Evolutionary conservation across 2,888 invertebrate genomes (phyloP).

Genomic region (Brachyopa scutellaris): DNA sequence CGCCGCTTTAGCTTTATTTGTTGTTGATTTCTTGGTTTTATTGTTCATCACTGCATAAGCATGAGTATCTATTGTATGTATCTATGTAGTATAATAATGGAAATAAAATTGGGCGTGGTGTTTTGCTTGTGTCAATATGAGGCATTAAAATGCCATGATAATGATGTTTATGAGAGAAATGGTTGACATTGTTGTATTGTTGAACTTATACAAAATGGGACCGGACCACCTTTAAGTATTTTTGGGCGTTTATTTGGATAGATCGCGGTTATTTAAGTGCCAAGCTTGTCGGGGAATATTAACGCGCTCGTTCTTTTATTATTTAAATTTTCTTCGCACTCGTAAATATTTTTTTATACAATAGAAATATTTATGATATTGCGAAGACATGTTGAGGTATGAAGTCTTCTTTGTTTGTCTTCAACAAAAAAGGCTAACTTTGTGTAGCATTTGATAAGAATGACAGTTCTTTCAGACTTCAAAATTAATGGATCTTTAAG

Average conservation of each 20-base stretch:
- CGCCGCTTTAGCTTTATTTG: background rate
- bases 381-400: too few relatives aligned
- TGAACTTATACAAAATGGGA: slow-evolving; percentile 12
- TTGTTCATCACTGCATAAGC: slow-evolving; percentile 33
- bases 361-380: background rate
- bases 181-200: slow-evolving; percentile 19
- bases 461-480: too few relatives aligned
- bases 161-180: slow-evolving; percentile 49
- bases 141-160: slow-evolving; percentile 45
- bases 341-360: too few relatives aligned
- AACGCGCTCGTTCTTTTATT: background rate
- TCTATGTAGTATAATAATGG: slow-evolving; percentile 1
- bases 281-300: background rate
- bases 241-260: slow-evolving; percentile 9
- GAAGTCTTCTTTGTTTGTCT: too few relatives aligned
- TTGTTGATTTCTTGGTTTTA: slow-evolving; percentile 35
- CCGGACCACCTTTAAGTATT: slow-evolving; percentile 27
- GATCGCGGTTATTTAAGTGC: slow-evolving; percentile 1
- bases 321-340: too few relatives aligned
- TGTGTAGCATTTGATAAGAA: too few relatives aligned
- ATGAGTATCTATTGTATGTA: background rate
- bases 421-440: too few relatives aligned
- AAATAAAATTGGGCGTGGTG: slow-evolving; percentile 50
- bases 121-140: slow-evolving; percentile 43
- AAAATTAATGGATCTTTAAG: too few relatives aligned